A percentile compares a stretch with the other conserved stretches of the same genome.
phyloP scores from a whole-genome alignment of 2,888 invertebrate genomes.

The Lycia hirtaria region DNA sequence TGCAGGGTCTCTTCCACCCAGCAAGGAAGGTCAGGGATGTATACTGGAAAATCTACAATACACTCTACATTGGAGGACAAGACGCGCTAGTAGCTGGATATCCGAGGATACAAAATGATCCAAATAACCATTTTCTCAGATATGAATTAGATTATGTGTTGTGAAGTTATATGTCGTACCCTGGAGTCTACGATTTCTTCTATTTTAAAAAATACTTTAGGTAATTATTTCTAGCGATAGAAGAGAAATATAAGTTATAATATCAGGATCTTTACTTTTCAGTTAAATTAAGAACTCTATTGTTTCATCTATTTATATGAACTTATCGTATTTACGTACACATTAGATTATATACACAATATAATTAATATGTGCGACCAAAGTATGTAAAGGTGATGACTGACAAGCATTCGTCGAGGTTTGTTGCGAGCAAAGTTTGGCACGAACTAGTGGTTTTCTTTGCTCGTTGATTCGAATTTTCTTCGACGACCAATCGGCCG shows the following conservation, averaged over 20 bases:
- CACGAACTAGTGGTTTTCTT: too few relatives aligned
- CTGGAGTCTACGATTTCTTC: slow-evolving; percentile 38
- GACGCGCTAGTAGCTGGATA: slow-evolving; percentile 99
- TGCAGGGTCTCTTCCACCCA: slow-evolving; percentile 98
- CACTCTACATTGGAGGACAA: slow-evolving; percentile 99
- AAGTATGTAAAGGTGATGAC: too few relatives aligned
- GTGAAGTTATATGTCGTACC: slow-evolving; percentile 75
- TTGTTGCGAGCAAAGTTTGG: too few relatives aligned
- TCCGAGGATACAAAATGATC: slow-evolving; percentile 98
- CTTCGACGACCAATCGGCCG: too few relatives aligned
- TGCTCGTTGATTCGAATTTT: too few relatives aligned
- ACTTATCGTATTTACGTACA: too few relatives aligned
- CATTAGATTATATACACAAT: too few relatives aligned
- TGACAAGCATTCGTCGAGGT: too few relatives aligned
- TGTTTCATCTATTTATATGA: slow-evolving; percentile 11
- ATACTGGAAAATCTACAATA: slow-evolving; percentile 99
- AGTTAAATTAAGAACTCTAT: neutral
- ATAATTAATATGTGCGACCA: too few relatives aligned
- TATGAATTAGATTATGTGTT: slow-evolving; percentile 97
- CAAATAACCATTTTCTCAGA: slow-evolving; percentile 96
- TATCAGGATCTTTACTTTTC: neutral
- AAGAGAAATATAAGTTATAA: neutral
- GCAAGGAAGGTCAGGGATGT: slow-evolving; percentile 99
- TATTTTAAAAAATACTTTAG: neutral
- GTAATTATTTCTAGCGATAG: neutral